Conservation (phyloP, 1,140 invertebrate genomes). For the Zaprionus nigranus region DNA sequence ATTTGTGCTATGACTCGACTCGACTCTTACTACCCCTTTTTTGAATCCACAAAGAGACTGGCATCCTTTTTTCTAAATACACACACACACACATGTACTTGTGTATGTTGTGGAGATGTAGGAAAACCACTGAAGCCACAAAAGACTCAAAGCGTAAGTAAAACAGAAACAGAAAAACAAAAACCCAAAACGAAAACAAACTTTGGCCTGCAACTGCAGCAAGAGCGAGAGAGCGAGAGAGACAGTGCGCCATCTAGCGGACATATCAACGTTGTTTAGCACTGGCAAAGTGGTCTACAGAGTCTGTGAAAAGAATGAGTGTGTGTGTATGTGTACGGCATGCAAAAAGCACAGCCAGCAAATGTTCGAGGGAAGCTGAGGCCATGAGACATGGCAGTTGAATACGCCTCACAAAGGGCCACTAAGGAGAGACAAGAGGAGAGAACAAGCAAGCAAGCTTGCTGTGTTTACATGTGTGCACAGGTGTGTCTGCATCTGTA, state of each 20-base stretch:
- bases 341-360: slow-evolving; percentile 43
- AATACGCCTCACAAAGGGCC: slow-evolving; percentile 55
- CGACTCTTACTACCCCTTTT: background rate
- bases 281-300: slow-evolving; percentile 23
- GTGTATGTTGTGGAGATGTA: background rate
- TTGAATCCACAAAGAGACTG: slow-evolving; percentile 19
- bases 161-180: slow-evolving; percentile 56
- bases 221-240: background rate
- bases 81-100: background rate
- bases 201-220: slow-evolving; percentile 18
- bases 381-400: slow-evolving; percentile 25
- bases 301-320: slow-evolving; percentile 16
- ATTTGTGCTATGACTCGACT: slow-evolving; percentile 9
- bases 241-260: slow-evolving; percentile 35
- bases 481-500: slow-evolving; percentile 23
- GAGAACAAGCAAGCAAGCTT: slow-evolving; percentile 30
- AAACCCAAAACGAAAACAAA: slow-evolving; percentile 37
- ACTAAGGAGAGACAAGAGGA: slow-evolving; percentile 46
- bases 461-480: slow-evolving; percentile 38
- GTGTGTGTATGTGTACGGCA: slow-evolving; percentile 26
- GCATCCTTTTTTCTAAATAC: background rate
- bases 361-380: background rate
- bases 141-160: slow-evolving; percentile 71
- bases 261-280: slow-evolving; percentile 28
- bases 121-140: slow-evolving; percentile 63